Evolutionary conservation across 1,140 invertebrate genomes (phyloP).

Genomic region (Oryctes rhinoceros): DNA sequence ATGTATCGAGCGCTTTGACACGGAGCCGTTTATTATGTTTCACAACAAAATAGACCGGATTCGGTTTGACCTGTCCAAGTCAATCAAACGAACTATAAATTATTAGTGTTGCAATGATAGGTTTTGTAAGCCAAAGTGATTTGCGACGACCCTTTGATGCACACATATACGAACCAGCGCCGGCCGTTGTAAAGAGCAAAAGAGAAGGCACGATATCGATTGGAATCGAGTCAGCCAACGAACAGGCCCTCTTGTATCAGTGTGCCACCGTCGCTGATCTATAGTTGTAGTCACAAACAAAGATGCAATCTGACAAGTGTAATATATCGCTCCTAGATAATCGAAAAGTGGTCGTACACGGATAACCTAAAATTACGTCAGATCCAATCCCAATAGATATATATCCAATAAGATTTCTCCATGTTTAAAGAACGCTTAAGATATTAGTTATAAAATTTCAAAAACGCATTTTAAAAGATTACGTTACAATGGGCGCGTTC

Average conservation of each 20-base stretch:
- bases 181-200: background rate
- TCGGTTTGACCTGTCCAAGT: conserved; percentile 24
- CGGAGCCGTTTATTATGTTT: conserved; percentile 19
- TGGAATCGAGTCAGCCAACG: background rate
- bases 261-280: background rate
- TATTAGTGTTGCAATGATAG: conserved; percentile 24
- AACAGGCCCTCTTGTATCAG: conserved; percentile 12
- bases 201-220: background rate
- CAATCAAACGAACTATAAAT: conserved; percentile 40
- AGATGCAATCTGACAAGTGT: conserved; percentile 38
- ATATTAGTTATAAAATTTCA: too few relatives aligned
- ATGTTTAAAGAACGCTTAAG: background rate
- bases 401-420: conserved; percentile 5
- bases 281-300: conserved; percentile 39
- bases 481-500: too few relatives aligned
- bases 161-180: background rate
- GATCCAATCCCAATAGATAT: conserved; percentile 18
- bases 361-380: conserved; percentile 19
- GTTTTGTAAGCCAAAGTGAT: conserved; percentile 33
- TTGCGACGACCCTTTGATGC: conserved; percentile 16
- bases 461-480: too few relatives aligned
- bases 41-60: conserved; percentile 14
- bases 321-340: conserved; percentile 37
- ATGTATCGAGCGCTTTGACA: conserved; percentile 22
- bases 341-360: conserved; percentile 33